A percentile compares a stretch with the other conserved stretches of the same genome.
These are phyloP conservation scores for Coelinius sp. DNA, from an alignment of 2,888 invertebrate genomes.

Conservation along the genomic window DNA sequence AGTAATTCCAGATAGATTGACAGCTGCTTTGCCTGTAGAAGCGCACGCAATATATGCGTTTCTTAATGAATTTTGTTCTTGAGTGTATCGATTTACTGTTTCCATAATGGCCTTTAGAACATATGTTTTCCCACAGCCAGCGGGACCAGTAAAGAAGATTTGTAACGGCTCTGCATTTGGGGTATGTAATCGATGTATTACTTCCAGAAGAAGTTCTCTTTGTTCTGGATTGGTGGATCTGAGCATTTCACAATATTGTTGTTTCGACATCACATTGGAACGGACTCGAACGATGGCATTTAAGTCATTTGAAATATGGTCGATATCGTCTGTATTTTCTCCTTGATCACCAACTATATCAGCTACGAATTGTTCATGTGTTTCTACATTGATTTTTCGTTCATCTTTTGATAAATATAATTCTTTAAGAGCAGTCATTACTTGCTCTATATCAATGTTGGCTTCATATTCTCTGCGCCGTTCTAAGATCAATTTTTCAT, in stretches of 20 bases:
- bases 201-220: neutral
- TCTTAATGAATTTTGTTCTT: conserved; percentile 58
- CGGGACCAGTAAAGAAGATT: conserved; percentile 54
- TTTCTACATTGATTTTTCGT: neutral
- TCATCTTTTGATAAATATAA: conserved; percentile 40
- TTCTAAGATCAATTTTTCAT: conserved; percentile 54
- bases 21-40: conserved; percentile 47
- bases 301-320: neutral
- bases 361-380: neutral
- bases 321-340: neutral
- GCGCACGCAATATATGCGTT: conserved; percentile 62
- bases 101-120: conserved; percentile 65
- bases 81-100: conserved; percentile 64
- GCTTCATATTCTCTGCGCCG: neutral
- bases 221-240: conserved; percentile 12
- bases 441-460: neutral
- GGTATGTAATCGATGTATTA: conserved; percentile 17
- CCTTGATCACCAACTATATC: neutral
- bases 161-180: conserved; percentile 30
- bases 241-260: neutral
- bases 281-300: neutral
- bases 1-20: conserved; percentile 48
- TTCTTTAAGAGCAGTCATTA: neutral
- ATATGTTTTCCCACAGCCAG: conserved; percentile 60
- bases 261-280: neutral